Base-by-base conservation (phyloP, 2,797 vertebrate species). In the Heterohyrax brucei region DNA sequence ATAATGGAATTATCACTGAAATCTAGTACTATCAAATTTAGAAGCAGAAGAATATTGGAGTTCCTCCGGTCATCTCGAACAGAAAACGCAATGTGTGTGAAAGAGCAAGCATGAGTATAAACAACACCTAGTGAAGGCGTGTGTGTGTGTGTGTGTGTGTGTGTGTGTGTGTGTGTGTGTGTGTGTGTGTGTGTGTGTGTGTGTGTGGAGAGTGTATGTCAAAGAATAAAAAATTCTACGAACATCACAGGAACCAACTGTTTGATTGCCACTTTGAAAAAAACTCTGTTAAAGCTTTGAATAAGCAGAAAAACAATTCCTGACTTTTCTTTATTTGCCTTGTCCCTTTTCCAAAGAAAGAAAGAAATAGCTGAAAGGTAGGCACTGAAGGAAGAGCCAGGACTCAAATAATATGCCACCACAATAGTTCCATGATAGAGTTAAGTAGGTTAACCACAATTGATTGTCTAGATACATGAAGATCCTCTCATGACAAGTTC, bases 161-260 rank as follows among this genome's bases (percentile, higher is more conserved):
- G 12, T 61, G 21, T 22, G 50, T 92, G 46, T 26, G n/a, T 66
- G 83, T 73, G 48, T 12, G 18, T 22, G 33, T 22, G 13, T 33
- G 1, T 33, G 22, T 61, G 39, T 12, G 4, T 86, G 12, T 8
- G 21, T 2, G 33, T n/a, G 48, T 14, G 64, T 33, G 1, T 33
- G 22, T 61, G 39, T 12, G 4, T 86, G 12, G 7, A 39, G 33
- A 75, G 21, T 2, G 33, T n/a, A 53, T 14, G 64, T 64, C 18
- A 33, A 64, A 90, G 78, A 86, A 79, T 33, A 78, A 64, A 94
- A 87, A 97, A 86, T 33, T 19, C 59, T 46, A 75, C 78, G 79
- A 81, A 66, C 33, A 66, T 53, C 33, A 91, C 4, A 18, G 26
- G 44, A 92, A 22, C 4, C 75, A 86, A 72, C 39, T 78, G 70